phyloP scores from a whole-genome alignment of 2,797 vertebrate species.

The Pitangus sulphuratus region DNA sequence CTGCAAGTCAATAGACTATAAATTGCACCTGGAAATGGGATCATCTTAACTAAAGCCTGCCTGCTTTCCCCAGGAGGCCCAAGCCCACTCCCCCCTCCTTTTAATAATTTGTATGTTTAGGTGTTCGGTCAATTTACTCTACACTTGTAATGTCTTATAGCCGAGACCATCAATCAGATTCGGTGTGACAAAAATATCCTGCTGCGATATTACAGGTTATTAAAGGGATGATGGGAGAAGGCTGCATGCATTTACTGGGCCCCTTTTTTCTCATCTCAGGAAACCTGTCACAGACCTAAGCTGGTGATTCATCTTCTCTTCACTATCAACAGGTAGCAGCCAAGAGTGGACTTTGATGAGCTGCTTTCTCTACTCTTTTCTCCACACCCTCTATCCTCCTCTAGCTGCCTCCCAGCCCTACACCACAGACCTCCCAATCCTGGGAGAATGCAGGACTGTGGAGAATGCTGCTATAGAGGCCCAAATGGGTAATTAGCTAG shows the following conservation, averaged over 20 bases:
- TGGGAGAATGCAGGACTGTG: not conserved
- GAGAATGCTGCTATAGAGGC: not conserved
- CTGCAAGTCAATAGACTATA: conserved; percentile 95
- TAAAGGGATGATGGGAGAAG: conserved; percentile 85
- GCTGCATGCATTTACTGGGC: conserved; percentile 75
- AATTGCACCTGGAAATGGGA: conserved; percentile 92
- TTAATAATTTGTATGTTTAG: conserved; percentile 98
- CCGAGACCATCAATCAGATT: conserved; percentile 88
- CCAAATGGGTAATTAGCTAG: not conserved
- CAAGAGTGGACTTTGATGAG: conserved; percentile 74
- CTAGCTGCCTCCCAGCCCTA: not conserved
- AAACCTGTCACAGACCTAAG: conserved; percentile 78
- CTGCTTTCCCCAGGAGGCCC: conserved; percentile 80
- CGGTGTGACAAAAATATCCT: conserved; percentile 82
- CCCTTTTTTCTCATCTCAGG: conserved; percentile 84
- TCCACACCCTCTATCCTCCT: not conserved
- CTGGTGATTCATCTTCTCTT: conserved; percentile 84
- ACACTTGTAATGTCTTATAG: conserved; percentile 85
- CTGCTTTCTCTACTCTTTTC: conserved; percentile 54
- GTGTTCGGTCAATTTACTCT: conserved; percentile 88
- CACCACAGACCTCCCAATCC: not conserved
- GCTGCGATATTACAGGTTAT: conserved; percentile 89
- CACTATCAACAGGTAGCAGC: conserved; percentile 82
- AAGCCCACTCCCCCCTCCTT: conserved; percentile 82
- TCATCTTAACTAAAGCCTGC: conserved; percentile 90